Base-by-base conservation (phyloP, 2,888 invertebrate species). In the Rhorus exstirpatorius region DNA sequence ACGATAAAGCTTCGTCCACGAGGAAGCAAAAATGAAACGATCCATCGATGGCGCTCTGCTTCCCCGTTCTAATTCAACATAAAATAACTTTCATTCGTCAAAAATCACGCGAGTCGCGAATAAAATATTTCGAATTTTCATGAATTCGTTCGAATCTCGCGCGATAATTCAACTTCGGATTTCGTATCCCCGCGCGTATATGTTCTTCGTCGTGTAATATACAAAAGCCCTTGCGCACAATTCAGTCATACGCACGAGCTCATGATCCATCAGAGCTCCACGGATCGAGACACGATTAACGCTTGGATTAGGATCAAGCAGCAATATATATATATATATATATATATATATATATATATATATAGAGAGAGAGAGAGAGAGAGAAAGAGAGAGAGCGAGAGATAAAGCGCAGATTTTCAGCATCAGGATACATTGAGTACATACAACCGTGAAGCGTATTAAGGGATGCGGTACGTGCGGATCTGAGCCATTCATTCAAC, bases 251-350 rank as follows among this genome's bases (percentile, higher is more conserved):
- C 79, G 79, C 82, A 83, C 82, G 82, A 83, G 82, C 82, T 76
- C 79, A 67, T 76, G 82, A 83, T 83, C 79, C 79, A 49, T 76
- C 67, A 60, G 65, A 67, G 81, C 74, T 84, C 61, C 68, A 71
- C 74, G 89, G 88, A 89, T 91, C 86, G 86, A 85, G 86, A 83
- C 87, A 85, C 92, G 92, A 92, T 92, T 92, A 92, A 90, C 92
- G 91, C 88, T 87, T 88, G 91, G 92, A 92, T 92, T 92, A 92
- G 92, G 92, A 92, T 92, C 91, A 91, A 87, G 84, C 72, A 51
- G 68, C 38, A 55, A 10, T 46, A 51, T 44, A 53, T n/a, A 10
- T 21, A 63, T 17, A 53, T 24, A 49, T 55, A 53, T 17, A 74
- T 19, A 51, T 21, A n/a, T 19, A 49, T 53, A 53, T 31, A n/a